These are phyloP conservation scores for Taurulus bubalis DNA, from an alignment of 2,113 vertebrate species.

Conservation along the genomic window DNA sequence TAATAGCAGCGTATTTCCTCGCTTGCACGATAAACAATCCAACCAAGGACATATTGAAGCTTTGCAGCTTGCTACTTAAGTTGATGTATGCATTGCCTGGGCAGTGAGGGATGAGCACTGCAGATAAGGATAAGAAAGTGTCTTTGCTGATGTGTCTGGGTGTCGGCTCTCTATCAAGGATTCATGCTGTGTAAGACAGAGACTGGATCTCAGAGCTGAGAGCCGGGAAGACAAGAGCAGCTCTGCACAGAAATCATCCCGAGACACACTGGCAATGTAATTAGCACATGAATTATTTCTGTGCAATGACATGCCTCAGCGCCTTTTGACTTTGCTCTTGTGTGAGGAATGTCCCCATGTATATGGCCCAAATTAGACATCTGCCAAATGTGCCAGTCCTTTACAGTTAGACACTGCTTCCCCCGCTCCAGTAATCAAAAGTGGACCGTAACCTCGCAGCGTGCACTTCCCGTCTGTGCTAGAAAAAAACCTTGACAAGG, in stretches of 20 bases:
- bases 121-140: conserved; percentile 51
- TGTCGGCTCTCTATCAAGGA: conserved; percentile 68
- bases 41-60: conserved; percentile 32
- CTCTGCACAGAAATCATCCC: conserved; percentile 61
- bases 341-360: conserved; percentile 66
- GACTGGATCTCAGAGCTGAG: conserved; percentile 56
- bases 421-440: conserved; percentile 66
- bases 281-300: conserved; percentile 82
- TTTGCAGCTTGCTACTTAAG: conserved; percentile 35
- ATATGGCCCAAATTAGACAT: conserved; percentile 70
- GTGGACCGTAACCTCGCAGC: conserved; percentile 52
- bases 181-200: conserved; percentile 68
- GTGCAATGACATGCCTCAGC: conserved; percentile 71
- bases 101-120: conserved; percentile 47
- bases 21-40: conserved; percentile 25
- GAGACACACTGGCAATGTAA: conserved; percentile 75
- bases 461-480: conserved; percentile 35
- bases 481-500: conserved; percentile 71
- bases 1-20: conserved; percentile 34
- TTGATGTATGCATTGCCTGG: conserved; percentile 48
- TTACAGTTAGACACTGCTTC: conserved; percentile 50
- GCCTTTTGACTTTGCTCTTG: conserved; percentile 75
- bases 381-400: conserved; percentile 63
- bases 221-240: conserved; percentile 60
- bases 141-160: conserved; percentile 63